Percentiles rank a stretch among this genome's conserved stretches.
Evolutionary conservation across 2,113 vertebrate species (phyloP).

Genomic region (Cricetomys ansorgei): DNA sequence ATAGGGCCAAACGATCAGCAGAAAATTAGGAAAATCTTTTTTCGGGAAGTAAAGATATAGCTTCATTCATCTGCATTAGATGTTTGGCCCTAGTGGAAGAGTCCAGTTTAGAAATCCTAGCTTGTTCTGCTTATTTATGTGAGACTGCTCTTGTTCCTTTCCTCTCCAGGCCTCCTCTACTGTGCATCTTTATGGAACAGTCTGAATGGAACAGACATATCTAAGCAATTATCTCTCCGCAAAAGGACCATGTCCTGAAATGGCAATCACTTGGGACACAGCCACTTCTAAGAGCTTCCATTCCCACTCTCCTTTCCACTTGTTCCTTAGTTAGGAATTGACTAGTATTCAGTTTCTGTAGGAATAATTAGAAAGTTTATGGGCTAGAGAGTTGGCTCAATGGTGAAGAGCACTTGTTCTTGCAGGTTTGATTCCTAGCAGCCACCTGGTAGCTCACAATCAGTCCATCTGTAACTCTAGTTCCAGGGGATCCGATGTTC

Average conservation of each 20-base stretch:
- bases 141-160: neutral
- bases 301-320: neutral
- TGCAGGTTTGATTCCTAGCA: neutral
- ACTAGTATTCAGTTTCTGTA: neutral
- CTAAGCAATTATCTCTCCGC: no score
- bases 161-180: neutral
- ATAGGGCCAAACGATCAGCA: neutral
- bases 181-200: neutral
- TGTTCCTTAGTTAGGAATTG: neutral
- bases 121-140: neutral
- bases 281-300: neutral
- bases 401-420: neutral
- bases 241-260: slow-evolving; percentile 7
- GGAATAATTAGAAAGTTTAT: neutral
- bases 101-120: neutral
- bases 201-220: no score
- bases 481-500: neutral
- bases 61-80: neutral
- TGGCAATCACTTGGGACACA: neutral
- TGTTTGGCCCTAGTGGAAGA: neutral
- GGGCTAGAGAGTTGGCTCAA: neutral
- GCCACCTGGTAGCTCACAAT: neutral
- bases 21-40: neutral
- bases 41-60: neutral
- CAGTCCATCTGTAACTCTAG: neutral